Evolutionary conservation across 2,113 vertebrate species (phyloP).

Genomic region (Hiodon tergisus): DNA sequence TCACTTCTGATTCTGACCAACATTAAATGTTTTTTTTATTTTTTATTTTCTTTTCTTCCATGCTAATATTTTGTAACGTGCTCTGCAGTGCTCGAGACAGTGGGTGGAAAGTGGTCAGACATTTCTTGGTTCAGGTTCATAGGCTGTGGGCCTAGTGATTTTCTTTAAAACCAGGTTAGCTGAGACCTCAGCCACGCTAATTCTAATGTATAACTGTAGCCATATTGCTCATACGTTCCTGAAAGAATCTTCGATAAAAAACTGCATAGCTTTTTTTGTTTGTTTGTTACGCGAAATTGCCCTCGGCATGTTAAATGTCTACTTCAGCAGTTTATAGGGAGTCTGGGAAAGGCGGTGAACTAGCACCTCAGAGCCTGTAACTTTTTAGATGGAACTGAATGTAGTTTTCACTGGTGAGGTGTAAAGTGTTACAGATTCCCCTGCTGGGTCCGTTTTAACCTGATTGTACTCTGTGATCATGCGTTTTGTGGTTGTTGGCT

Average conservation of each 20-base stretch:
- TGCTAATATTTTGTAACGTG: neutral
- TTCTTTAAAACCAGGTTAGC: neutral
- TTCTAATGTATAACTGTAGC: neutral
- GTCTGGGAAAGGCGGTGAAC: no score
- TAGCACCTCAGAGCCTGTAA: no score
- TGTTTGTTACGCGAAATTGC: no score
- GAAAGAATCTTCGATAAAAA: neutral
- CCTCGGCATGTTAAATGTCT: no score
- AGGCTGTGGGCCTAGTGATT: no score
- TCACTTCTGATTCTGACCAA: neutral
- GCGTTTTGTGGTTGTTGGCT: neutral
- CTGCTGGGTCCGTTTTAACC: neutral
- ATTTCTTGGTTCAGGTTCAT: no score
- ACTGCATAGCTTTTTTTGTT: no score
- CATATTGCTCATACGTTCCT: neutral
- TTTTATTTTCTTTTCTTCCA: neutral
- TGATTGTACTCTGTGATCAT: slow-evolving; percentile 10
- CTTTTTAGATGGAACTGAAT: no score
- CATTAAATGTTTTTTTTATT: neutral
- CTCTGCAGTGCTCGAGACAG: neutral
- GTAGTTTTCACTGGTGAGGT: no score
- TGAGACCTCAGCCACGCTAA: neutral
- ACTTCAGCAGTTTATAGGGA: no score
- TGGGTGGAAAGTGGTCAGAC: no score
- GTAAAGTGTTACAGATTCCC: no score